Conservation (phyloP, 2,888 invertebrate species). For the Andrena minutula region DNA sequence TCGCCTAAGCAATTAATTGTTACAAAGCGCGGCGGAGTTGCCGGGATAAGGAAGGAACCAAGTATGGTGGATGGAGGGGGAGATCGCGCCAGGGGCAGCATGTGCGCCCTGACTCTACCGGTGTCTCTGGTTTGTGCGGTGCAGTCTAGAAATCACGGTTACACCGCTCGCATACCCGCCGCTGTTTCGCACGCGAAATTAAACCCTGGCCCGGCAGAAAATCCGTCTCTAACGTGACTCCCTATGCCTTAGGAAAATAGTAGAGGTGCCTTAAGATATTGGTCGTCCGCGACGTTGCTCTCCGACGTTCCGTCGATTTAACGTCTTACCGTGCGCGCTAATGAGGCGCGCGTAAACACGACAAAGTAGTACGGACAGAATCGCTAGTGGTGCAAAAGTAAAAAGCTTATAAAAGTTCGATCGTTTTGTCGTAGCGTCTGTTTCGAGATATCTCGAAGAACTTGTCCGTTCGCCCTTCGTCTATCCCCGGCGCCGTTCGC, state of each 20-base stretch:
- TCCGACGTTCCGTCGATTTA: neutral
- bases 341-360: constrained; percentile 34
- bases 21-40: neutral
- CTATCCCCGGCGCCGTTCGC: neutral
- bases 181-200: neutral
- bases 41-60: too few species aligned
- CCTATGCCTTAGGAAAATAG: constrained; percentile 34
- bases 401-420: constrained; percentile 64
- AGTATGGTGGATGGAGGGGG: neutral
- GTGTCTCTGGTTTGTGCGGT: neutral
- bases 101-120: neutral
- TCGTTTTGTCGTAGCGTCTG: constrained; percentile 22
- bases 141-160: constrained; percentile 14
- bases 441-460: constrained; percentile 26
- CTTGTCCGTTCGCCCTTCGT: constrained; percentile 2
- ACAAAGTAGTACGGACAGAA: constrained; percentile 49
- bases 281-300: constrained; percentile 27
- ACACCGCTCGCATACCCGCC: too few species aligned
- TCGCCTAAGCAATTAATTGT: constrained; percentile 4
- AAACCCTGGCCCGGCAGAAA: neutral
- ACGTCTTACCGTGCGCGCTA: constrained; percentile 35
- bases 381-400: constrained; percentile 60
- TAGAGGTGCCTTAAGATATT: constrained; percentile 29
- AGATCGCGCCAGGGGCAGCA: neutral
- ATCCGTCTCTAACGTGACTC: neutral